These are phyloP conservation scores for Laothoe populi DNA, from an alignment of 2,888 invertebrate species.

Conservation along the genomic window DNA sequence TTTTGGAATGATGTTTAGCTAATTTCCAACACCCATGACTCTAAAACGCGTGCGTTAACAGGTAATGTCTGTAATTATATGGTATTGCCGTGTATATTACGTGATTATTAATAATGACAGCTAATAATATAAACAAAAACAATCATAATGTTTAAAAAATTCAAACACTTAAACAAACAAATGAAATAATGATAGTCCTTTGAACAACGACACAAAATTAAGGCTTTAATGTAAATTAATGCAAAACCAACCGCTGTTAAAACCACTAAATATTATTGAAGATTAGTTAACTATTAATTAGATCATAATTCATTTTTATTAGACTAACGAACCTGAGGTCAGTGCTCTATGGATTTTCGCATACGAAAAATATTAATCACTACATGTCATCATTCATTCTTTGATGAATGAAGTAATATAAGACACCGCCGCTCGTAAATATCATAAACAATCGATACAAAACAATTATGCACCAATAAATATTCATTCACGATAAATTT, in stretches of 20 bases:
- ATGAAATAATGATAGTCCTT: slow-evolving; percentile 9
- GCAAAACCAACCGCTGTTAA: slow-evolving; percentile 10
- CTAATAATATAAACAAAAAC: slow-evolving; percentile 8
- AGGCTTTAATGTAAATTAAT: slow-evolving; percentile 18
- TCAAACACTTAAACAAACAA: slow-evolving; percentile 6
- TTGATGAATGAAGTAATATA: slow-evolving; percentile 34
- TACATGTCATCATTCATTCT: slow-evolving; percentile 38
- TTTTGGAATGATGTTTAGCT: background rate
- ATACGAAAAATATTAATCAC: slow-evolving; percentile 25
- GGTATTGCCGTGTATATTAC: slow-evolving; percentile 4
- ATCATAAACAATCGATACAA: slow-evolving; percentile 49
- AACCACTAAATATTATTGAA: slow-evolving; percentile 7
- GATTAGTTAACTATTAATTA: slow-evolving; percentile 19
- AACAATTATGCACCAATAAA: slow-evolving; percentile 63
- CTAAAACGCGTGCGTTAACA: slow-evolving; percentile 1
- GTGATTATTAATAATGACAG: slow-evolving; percentile 21
- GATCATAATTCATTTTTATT: slow-evolving; percentile 28
- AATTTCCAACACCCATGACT: slow-evolving; percentile 14
- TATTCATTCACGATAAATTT: slow-evolving; percentile 62
- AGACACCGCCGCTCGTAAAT: slow-evolving; percentile 40
- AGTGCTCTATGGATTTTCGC: slow-evolving; percentile 30
- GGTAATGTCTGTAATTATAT: slow-evolving; percentile 7
- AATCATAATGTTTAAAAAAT: background rate
- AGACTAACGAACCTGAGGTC: slow-evolving; percentile 36
- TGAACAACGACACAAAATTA: slow-evolving; percentile 15